These are phyloP conservation scores for Glaucidium brasilianum DNA, from an alignment of 2,113 vertebrate species.

Conservation along the genomic window DNA sequence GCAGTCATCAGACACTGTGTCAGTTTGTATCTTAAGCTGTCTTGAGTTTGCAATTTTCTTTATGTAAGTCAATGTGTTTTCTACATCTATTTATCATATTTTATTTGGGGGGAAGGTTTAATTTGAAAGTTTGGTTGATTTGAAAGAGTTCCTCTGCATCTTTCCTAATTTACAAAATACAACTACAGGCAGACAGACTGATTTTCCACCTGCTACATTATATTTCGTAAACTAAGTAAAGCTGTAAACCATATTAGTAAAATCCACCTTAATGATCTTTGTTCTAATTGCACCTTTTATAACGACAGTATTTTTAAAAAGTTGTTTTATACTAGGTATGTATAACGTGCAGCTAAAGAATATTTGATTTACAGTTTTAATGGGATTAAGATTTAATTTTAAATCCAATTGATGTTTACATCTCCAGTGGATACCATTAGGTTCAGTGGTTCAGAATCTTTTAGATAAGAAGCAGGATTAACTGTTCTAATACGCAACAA, in stretches of 20 bases:
- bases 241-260: slow-evolving; percentile 6
- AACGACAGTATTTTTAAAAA: neutral
- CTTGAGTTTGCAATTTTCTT: neutral
- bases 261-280: neutral
- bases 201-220: slow-evolving; percentile 28
- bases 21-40: neutral
- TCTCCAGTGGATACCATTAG: neutral
- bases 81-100: neutral
- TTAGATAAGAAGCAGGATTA: neutral
- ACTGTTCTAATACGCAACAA: neutral
- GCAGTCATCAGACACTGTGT: neutral
- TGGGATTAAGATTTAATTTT: neutral
- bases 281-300: neutral
- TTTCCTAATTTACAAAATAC: neutral
- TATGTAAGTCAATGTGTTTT: neutral
- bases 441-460: neutral
- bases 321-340: neutral
- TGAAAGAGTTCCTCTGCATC: neutral
- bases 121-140: neutral
- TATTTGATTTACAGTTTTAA: neutral
- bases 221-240: neutral
- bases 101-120: neutral
- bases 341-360: neutral
- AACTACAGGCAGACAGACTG: neutral
- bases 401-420: neutral